Base-by-base conservation (phyloP, 2,888 invertebrate genomes). In the Conus canariensis region DNA sequence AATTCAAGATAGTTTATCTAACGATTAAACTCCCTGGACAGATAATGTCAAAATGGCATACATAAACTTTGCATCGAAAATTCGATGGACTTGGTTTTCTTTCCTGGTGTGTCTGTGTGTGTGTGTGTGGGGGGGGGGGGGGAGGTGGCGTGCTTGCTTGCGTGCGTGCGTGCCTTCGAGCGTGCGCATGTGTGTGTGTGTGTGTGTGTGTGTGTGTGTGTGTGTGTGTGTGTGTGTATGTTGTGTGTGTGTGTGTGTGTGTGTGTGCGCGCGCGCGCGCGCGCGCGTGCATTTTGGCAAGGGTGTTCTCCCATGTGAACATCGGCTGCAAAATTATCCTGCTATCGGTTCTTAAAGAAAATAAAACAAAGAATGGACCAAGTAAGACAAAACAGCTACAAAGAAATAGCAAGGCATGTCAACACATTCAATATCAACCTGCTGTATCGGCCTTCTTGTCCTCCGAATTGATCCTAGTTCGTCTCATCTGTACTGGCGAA, bases 161-260 rank as follows among this genome's bases (percentile, higher is more conserved):
- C 8, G 22, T 70, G 70, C 0, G 30, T 30, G 30, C 30, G 14
- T 14, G 22, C 0, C n/a, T 16, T n/a, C 19, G 70, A 0, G 70
- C 19, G 70, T 16, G 70, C 22, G 70, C 5, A n/a, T 4, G 70
- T 5, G 16, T 4, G 70, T 16, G 70, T 70, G 70, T 70, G 70
- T 70, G 70, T 16, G 70, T 70, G 22, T 16, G 70, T 70, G 70
- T 16, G 70, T 70, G 70, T 16, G 70, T 70, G 70, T 16, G 70
- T 70, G 70, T 70, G 70, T 70, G 70, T 70, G 70, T 70, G 70
- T 16, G 70, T 70, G 19, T 3, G 67, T 67, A 5, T 67, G 67
- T 14, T 70, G 70, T 70, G 70, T 70, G 70, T 70, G 70, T 16
- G 70, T 70, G 70, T 70, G 70, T 70, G 70, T 70, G 70, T 70